Evolutionary conservation across 2,797 vertebrate species (phyloP), one percentile per base, ranked within the genome.

Genomic region (Odontamblyopus lacepedii): DNA sequence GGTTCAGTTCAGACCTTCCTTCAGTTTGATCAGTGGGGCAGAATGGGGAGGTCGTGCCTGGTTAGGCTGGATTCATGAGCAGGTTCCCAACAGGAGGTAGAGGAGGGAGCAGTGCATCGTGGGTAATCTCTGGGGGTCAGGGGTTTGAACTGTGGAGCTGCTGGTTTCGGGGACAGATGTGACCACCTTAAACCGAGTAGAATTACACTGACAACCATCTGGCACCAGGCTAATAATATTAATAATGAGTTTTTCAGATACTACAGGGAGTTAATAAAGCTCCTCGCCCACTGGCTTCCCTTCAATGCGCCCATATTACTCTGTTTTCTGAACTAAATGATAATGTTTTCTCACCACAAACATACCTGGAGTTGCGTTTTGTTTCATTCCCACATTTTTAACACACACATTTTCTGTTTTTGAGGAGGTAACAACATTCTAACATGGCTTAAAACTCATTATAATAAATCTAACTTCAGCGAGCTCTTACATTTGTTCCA

Each of bases 101-200:
- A 30, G 9, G 27, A 60, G 11, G 59, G 27, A 19, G 30, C 30
- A 8, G 30, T 32, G 60, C 7, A 35, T 30, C 2, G 30, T 62
- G 60, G 60, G 30, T 62, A 62, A 35, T 62, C 60, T 35, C 60
- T 18, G 30, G 60, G 18, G 60, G 56, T 11, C 9, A 13, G 56
- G 23, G 56, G 56, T 27, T n/a, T 55, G 53, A 23, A 23, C 53
- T 60, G 60, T n/a, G 7, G 29, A 18, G 29, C 60, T n/a, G 60
- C 60, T 62, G 60, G 29, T 62, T 12, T 19, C 7, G 9, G 30
- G 60, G 60, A 62, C 60, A 62, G 60, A 62, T 62, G 60, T 62
- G 60, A 19, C 60, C 29, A n/a, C 6, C 60, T 32, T 30, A 8
- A 15, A 19, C 26, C 11, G 60, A 62, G 30, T 62, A 62, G 30